Conservation (phyloP, 2,888 invertebrate genomes). For the Stenodema calcarata region DNA sequence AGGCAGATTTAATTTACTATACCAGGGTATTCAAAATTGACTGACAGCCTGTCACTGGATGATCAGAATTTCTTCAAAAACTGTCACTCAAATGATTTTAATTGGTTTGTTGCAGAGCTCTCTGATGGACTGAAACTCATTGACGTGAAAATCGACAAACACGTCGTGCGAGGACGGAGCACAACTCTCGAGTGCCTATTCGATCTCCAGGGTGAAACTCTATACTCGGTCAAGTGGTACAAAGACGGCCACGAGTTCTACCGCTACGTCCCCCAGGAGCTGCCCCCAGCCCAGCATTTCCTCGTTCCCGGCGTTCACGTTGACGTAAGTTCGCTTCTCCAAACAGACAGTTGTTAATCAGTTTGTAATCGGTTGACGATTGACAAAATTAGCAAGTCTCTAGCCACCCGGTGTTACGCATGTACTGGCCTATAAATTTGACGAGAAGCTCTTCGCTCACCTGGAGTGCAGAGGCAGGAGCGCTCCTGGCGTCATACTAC, state of each 20-base stretch:
- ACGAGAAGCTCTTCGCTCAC: too few species aligned
- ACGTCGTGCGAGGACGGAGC: slow-evolving; percentile 79
- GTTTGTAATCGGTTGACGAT: too few species aligned
- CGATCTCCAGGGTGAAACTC: slow-evolving; percentile 79
- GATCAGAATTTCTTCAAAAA: neutral
- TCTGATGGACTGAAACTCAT: slow-evolving; percentile 71
- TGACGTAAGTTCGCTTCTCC: slow-evolving; percentile 73
- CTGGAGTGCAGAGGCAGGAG: too few species aligned
- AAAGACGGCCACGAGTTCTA: slow-evolving; percentile 90
- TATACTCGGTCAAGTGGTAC: slow-evolving; percentile 92
- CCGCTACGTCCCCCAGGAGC: slow-evolving; percentile 82
- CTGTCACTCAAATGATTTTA: neutral
- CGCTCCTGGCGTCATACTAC: too few species aligned
- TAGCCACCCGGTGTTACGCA: too few species aligned
- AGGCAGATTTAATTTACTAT: too few species aligned
- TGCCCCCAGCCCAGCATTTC: slow-evolving; percentile 81
- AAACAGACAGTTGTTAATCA: too few species aligned
- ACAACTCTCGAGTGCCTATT: slow-evolving; percentile 82
- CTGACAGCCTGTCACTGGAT: too few species aligned
- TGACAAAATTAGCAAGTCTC: too few species aligned
- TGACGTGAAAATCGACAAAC: slow-evolving; percentile 81
- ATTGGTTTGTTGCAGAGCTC: slow-evolving; percentile 60
- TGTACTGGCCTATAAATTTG: too few species aligned
- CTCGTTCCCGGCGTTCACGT: slow-evolving; percentile 81
- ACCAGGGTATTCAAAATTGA: too few species aligned